These are phyloP conservation scores for Andrena marginata DNA, from an alignment of 2,888 invertebrate species.

Conservation along the genomic window DNA sequence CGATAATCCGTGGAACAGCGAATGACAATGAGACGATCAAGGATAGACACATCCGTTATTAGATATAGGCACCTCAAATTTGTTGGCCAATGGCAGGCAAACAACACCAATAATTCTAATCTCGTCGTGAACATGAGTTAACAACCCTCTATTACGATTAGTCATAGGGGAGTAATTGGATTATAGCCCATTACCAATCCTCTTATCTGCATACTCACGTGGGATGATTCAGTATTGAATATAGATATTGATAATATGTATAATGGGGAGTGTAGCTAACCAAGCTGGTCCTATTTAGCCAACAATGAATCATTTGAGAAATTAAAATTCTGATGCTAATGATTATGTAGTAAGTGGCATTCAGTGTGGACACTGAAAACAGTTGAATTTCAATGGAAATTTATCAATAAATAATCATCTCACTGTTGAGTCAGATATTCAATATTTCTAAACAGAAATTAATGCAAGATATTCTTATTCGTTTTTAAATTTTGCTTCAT, in stretches of 20 bases:
- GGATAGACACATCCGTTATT: not conserved
- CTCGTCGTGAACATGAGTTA: not conserved
- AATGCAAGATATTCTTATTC: no score
- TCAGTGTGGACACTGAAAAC: no score
- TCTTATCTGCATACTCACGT: conserved; percentile 1
- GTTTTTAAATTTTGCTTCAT: not conserved
- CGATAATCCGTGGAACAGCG: not conserved
- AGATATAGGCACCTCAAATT: not conserved
- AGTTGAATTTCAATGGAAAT: no score
- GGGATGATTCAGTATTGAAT: conserved; percentile 6
- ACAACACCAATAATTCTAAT: not conserved
- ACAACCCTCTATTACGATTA: conserved; percentile 8
- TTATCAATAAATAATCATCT: no score
- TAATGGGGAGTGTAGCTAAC: not conserved
- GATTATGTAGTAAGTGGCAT: no score
- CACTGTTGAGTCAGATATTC: no score
- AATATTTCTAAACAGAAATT: no score
- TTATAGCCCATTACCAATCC: conserved; percentile 6
- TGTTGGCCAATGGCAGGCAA: not conserved
- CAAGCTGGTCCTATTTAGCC: not conserved
- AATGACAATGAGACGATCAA: not conserved
- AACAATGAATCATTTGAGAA: not conserved
- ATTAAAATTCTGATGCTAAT: not conserved
- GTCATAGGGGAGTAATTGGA: conserved; percentile 9
- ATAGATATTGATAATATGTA: conserved; percentile 7